Evolutionary conservation across 2,888 invertebrate species (phyloP), one percentile per base, ranked within the genome.

Genomic region (Polydrusus cervinus): DNA sequence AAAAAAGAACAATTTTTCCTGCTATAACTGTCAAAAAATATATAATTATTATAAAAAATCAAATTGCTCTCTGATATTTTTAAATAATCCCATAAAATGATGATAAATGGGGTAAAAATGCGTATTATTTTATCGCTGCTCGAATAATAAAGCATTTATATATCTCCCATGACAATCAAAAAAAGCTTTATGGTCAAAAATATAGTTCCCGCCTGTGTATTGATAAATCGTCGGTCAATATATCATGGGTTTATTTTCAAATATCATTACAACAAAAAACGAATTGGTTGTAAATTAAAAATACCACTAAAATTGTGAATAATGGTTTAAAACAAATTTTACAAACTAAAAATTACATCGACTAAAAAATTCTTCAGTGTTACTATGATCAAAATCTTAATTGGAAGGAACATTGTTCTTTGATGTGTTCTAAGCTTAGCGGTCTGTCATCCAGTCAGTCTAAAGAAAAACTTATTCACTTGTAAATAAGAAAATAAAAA

Each of bases 111-210:
- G 9, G 14, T 38, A 57, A 16, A 57, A 38, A 57, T 47, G 45
- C 47, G 65, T 45, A 65, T 49, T 49, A 65, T 65, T 65, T 65
- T 34, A 34, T 51, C 13, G 34, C 25, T 51, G 18, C 25, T 16
- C 13, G 45, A 25, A 51, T 49, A 20, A 34, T 34, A 20, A 51
- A 47, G 51, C 30, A 49, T 65, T 65, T 38, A 65, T 57, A 68
- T 68, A 68, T 68, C 45, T 57, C 68, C 68, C 68, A 43, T 55
- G 68, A 25, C 57, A 68, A 57, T 68, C 57, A 57, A 68, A 68
- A 67, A 67, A 67, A 38, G 38, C 45, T 68, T 67, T 67, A 20
- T 57, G 57, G 25, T 25, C 57, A 40, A 68, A 64, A 45, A 43
- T 68, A 57, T 55, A 68, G 68, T 25, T 68, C 45, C 25, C 55